Percentiles rank a stretch among this genome's conserved stretches.
phyloP scores from a whole-genome alignment of 2,888 invertebrate species.

The Melipona beecheii region DNA sequence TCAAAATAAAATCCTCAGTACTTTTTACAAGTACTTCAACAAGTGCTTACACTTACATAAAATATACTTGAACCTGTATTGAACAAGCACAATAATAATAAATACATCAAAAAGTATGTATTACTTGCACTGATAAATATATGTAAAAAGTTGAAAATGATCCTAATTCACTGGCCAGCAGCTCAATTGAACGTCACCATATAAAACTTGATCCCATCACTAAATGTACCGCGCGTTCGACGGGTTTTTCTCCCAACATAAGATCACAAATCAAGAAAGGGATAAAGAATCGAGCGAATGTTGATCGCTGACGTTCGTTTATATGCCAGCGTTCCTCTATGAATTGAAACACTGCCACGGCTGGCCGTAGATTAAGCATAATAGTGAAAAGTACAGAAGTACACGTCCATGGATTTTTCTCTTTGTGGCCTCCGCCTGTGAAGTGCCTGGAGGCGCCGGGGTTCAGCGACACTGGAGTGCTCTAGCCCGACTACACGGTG shows the following conservation, averaged over 20 bases:
- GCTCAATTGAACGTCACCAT: too few species aligned
- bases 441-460: slow-evolving; percentile 60
- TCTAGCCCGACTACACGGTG: slow-evolving; percentile 52
- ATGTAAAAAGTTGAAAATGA: too few species aligned
- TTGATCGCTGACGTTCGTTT: slow-evolving; percentile 24
- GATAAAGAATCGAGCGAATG: slow-evolving; percentile 5
- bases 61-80: too few species aligned
- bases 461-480: slow-evolving; percentile 70
- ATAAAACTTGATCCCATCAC: too few species aligned
- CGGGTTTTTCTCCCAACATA: slow-evolving; percentile 33
- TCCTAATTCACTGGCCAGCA: too few species aligned
- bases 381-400: slow-evolving; percentile 60
- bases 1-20: too few species aligned
- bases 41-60: too few species aligned
- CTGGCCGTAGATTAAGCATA: slow-evolving; percentile 59
- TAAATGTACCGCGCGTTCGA: not conserved
- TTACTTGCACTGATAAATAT: too few species aligned
- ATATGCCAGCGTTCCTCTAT: slow-evolving; percentile 17
- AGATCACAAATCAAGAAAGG: slow-evolving; percentile 43
- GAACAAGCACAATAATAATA: too few species aligned
- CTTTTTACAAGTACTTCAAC: too few species aligned
- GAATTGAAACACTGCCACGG: slow-evolving; percentile 45
- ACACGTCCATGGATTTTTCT: slow-evolving; percentile 53
- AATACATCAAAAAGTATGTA: too few species aligned
- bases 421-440: slow-evolving; percentile 54